A percentile compares a stretch with the other conserved stretches of the same genome.
These are phyloP conservation scores for Gymnobelideus leadbeateri DNA, from an alignment of 2,113 vertebrate species.

Conservation along the genomic window DNA sequence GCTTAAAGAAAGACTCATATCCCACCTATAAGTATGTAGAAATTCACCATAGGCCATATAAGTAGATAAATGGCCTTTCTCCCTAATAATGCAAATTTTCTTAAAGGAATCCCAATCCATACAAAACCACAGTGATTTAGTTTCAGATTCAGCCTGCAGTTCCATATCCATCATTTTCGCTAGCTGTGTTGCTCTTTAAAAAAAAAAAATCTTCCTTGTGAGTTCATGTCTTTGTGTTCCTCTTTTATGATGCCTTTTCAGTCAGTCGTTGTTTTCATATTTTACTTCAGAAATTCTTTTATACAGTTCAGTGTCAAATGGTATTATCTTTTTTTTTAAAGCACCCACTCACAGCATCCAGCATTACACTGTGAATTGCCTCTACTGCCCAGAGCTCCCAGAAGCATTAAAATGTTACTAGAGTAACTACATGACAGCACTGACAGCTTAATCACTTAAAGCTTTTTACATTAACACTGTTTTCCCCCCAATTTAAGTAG, in stretches of 20 bases:
- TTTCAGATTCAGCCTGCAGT: constrained; percentile 60
- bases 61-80: not conserved
- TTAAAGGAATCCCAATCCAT: constrained; percentile 42
- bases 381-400: constrained; percentile 58
- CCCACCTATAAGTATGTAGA: not conserved
- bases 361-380: constrained; percentile 65
- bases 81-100: constrained; percentile 60
- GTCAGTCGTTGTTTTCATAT: constrained; percentile 61
- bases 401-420: constrained; percentile 78
- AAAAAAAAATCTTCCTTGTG: constrained; percentile 21
- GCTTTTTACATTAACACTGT: constrained; percentile 78
- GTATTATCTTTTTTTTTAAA: constrained; percentile 60
- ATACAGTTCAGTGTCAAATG: constrained; percentile 73
- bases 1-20: not conserved
- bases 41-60: not conserved
- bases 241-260: constrained; percentile 63
- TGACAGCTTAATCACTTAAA: constrained; percentile 83
- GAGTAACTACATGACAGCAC: constrained; percentile 72
- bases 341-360: constrained; percentile 63
- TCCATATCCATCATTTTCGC: constrained; percentile 21
- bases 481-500: constrained; percentile 67
- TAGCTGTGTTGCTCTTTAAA: constrained; percentile 2
- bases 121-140: constrained; percentile 1
- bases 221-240: not conserved
- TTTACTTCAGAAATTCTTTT: constrained; percentile 73